Evolutionary conservation across 2,113 vertebrate genomes (phyloP).

Genomic region (Myodes glareolus): DNA sequence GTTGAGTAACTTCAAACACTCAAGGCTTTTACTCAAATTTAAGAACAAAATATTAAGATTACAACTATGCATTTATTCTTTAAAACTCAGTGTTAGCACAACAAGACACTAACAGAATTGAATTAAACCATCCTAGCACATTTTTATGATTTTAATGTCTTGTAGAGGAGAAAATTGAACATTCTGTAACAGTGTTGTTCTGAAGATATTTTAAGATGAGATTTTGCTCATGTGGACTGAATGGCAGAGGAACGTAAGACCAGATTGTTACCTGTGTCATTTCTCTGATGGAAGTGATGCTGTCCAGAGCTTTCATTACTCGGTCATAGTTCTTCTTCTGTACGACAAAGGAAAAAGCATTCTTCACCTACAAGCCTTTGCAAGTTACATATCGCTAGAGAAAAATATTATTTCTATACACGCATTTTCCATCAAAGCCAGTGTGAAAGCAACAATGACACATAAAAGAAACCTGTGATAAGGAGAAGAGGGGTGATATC

Average conservation of each 20-base stretch:
- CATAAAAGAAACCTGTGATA: background rate
- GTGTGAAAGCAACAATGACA: background rate
- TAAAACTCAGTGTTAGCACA: background rate
- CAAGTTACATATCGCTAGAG: background rate
- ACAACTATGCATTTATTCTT: background rate
- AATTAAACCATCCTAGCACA: background rate
- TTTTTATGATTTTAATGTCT: background rate
- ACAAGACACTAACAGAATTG: background rate
- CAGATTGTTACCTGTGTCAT: slow-evolving; percentile 91
- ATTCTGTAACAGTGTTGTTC: background rate
- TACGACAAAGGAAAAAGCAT: slow-evolving; percentile 60
- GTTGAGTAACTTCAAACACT: background rate
- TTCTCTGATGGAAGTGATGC: slow-evolving; percentile 95
- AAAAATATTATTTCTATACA: background rate
- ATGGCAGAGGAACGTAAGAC: background rate
- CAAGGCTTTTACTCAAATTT: background rate
- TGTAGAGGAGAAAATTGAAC: background rate
- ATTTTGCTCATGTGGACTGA: background rate
- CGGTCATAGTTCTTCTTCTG: slow-evolving; percentile 96
- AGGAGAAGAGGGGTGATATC: background rate
- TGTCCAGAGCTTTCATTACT: slow-evolving; percentile 94
- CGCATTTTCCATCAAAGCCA: background rate
- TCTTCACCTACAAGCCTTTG: slow-evolving; percentile 4
- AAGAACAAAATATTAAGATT: background rate
- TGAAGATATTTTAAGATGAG: background rate